These are phyloP conservation scores for Venustoraphidia nigricollis DNA, from an alignment of 2,888 invertebrate genomes.

Conservation along the genomic window DNA sequence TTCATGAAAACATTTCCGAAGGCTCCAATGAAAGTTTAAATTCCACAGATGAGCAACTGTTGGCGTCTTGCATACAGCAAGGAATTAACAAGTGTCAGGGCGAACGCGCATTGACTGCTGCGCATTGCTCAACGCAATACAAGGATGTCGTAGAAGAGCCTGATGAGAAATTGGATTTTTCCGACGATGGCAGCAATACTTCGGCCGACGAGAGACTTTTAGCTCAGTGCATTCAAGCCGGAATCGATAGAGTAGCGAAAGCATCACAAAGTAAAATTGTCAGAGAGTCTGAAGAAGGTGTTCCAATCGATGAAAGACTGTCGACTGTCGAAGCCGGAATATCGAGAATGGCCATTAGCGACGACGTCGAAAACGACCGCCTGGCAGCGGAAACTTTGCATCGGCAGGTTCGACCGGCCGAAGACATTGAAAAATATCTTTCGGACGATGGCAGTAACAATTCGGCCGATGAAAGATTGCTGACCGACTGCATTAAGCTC, in stretches of 20 bases:
- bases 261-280: not conserved
- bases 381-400: not conserved
- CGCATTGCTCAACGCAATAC: no score
- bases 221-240: constrained; percentile 27
- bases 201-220: constrained; percentile 17
- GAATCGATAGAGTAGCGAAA: constrained; percentile 22
- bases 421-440: constrained; percentile 1
- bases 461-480: constrained; percentile 1
- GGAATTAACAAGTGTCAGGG: constrained; percentile 22
- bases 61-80: constrained; percentile 27
- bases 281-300: not conserved
- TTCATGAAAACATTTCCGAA: constrained; percentile 13
- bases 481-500: not conserved
- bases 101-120: no score
- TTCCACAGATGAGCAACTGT: constrained; percentile 15
- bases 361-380: not conserved
- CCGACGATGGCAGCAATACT: not conserved
- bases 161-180: not conserved
- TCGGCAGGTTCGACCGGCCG: not conserved
- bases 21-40: constrained; percentile 17
- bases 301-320: not conserved
- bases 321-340: not conserved
- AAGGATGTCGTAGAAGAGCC: no score
- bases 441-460: constrained; percentile 2
- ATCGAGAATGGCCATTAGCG: not conserved